Evolutionary conservation across 2,113 vertebrate species (phyloP), one percentile per base, ranked within the genome.

Genomic region (Channa maculata): DNA sequence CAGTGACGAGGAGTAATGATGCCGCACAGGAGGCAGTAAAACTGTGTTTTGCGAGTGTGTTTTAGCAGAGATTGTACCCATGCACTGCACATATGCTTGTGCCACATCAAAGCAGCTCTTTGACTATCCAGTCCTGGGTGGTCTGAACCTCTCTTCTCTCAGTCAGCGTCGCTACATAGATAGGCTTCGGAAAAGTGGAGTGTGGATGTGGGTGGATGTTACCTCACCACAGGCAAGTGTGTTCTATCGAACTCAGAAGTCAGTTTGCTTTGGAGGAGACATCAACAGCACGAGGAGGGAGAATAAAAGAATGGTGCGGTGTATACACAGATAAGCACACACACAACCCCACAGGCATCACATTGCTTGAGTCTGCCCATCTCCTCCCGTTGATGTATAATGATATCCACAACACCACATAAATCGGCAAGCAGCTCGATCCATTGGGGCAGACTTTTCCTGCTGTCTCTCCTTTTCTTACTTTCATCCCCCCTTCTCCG

Each of bases 71-170:
- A 86, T 86, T 79, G 86, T 84, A 77, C 77, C 83, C 84, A 75
- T 88, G 79, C 79, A 70, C 84, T 76, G 85, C 90, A 89, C 87
- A 94, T 90, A 85, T 89, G 83, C 82, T 72, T 45, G 38, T 55
- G 77, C 93, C 93, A 93, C 94, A 94, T 95, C 88, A 94, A 94
- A 94, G 88, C 44, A 33, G 61, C 71, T 68, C 75, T 86, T 79
- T 84, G 80, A 84, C 86, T 77, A 85, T 60, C 74, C 68, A 51
- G 71, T 88, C 77, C 89, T 93, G 92, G 93, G 94, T 94, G 94
- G 94, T 92, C 94, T 74, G 62, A 81, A 71, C 61, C 82, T 82
- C 85, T 83, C 65, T 83, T 78, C 75, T 86, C 67, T 79, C 55
- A 74, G 88, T 75, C 85, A 77, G 80, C 74, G 43, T 76, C 49